These are phyloP conservation scores for Machaerirhynchus nigripectus DNA, from an alignment of 2,113 vertebrate genomes.

Conservation along the genomic window DNA sequence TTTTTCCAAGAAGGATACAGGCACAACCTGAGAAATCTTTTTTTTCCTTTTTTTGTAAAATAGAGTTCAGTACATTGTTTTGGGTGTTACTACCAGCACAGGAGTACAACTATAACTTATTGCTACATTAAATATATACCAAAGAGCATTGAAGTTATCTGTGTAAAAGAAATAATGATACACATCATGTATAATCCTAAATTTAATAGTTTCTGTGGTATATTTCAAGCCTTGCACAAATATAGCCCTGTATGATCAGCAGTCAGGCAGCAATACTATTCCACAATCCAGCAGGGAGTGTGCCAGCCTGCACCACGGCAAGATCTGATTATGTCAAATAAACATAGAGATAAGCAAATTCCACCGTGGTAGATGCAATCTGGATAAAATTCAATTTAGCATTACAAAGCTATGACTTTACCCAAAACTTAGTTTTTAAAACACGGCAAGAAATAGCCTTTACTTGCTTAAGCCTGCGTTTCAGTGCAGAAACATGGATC, in stretches of 20 bases:
- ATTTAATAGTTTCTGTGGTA: neutral
- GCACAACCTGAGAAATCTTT: neutral
- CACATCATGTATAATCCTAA: neutral
- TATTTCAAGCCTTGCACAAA: neutral
- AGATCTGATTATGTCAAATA: neutral
- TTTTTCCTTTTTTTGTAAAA: neutral
- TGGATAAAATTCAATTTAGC: constrained; percentile 29
- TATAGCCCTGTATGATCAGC: neutral
- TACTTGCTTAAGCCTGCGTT: neutral
- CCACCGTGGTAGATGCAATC: neutral
- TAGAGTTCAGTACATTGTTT: neutral
- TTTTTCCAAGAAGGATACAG: neutral
- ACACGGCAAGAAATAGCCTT: neutral
- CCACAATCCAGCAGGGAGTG: neutral
- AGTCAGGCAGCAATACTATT: neutral
- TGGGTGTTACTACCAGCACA: neutral
- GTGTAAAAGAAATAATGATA: neutral
- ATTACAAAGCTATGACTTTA: neutral
- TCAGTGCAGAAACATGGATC: neutral
- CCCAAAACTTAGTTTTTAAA: neutral
- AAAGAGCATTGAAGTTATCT: neutral
- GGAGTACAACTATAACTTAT: neutral
- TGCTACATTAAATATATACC: neutral
- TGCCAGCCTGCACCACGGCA: neutral
- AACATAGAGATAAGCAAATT: neutral